phyloP scores from a whole-genome alignment of 2,113 vertebrate species.

The Boulengeromyrus knoepffleri region DNA sequence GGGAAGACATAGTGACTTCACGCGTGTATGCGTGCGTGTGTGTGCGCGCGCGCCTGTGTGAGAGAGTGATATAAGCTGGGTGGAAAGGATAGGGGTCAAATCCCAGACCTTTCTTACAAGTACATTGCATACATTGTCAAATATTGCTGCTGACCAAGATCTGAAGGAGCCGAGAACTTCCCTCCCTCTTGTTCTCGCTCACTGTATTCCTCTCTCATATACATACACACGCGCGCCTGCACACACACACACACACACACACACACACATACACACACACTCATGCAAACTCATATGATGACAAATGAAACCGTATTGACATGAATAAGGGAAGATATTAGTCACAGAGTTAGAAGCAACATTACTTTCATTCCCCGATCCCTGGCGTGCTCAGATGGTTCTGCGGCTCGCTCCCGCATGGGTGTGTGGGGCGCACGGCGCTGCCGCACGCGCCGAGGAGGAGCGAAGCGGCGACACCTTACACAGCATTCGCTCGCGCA shows the following conservation, averaged over 20 bases:
- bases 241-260: constrained; percentile 1
- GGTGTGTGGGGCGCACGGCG: neutral
- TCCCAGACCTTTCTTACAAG: constrained; percentile 9
- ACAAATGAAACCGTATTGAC: neutral
- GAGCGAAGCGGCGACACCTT: neutral
- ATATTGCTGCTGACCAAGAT: constrained; percentile 3
- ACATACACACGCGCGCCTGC: constrained; percentile 6
- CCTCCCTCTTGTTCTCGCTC: neutral
- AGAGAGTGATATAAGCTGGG: neutral
- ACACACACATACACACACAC: constrained; percentile 9
- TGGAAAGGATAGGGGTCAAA: constrained; percentile 3
- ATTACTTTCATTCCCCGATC: neutral
- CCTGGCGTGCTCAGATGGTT: neutral
- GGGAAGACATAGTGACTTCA: constrained; percentile 22
- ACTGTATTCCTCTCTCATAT: neutral
- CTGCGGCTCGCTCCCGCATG: constrained; percentile 11
- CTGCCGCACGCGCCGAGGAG: neutral
- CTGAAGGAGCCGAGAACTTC: constrained; percentile 4
- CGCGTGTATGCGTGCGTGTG: constrained; percentile 4
- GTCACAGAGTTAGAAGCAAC: neutral
- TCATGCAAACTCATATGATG: neutral
- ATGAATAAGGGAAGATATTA: neutral
- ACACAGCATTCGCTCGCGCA: neutral
- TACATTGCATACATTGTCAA: constrained; percentile 5
- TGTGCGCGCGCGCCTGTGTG: neutral